A percentile compares a stretch with the other conserved stretches of the same genome.
phyloP scores from a whole-genome alignment of 2,888 invertebrate species.

The Stegana nigrithorax region DNA sequence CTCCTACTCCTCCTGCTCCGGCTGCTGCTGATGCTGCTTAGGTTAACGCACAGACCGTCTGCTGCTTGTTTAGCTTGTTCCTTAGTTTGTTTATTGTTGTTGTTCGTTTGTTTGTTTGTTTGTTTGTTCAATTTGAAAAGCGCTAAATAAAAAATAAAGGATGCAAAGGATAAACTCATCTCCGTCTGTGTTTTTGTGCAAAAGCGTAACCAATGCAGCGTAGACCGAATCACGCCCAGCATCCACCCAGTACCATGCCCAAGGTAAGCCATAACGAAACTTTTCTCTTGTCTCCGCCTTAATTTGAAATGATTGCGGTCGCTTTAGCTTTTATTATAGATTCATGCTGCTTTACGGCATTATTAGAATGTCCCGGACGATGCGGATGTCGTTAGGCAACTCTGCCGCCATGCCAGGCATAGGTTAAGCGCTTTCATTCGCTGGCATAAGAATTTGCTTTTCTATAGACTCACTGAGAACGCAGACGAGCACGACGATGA shows the following conservation, averaged over 20 bases:
- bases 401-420: not conserved
- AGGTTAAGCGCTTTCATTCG: constrained; percentile 6
- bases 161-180: too few species aligned
- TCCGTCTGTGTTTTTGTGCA: too few species aligned
- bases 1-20: not conserved
- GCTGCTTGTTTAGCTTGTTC: not conserved
- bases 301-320: constrained; percentile 20
- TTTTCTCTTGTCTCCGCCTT: constrained; percentile 14
- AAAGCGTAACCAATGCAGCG: not conserved
- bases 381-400: too few species aligned
- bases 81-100: not conserved
- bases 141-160: constrained; percentile 15
- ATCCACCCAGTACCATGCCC: too few species aligned
- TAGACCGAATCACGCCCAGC: too few species aligned
- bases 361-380: too few species aligned
- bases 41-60: too few species aligned
- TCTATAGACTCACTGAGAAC: too few species aligned
- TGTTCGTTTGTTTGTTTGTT: not conserved
- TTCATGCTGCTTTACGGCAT: constrained; percentile 35
- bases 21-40: not conserved
- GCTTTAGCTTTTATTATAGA: constrained; percentile 51
- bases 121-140: constrained; percentile 18
- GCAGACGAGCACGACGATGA: too few species aligned
- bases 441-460: too few species aligned
- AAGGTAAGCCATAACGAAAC: too few species aligned